Evolutionary conservation across 2,797 vertebrate species (phyloP).

Genomic region (Syndactyla subalaris): DNA sequence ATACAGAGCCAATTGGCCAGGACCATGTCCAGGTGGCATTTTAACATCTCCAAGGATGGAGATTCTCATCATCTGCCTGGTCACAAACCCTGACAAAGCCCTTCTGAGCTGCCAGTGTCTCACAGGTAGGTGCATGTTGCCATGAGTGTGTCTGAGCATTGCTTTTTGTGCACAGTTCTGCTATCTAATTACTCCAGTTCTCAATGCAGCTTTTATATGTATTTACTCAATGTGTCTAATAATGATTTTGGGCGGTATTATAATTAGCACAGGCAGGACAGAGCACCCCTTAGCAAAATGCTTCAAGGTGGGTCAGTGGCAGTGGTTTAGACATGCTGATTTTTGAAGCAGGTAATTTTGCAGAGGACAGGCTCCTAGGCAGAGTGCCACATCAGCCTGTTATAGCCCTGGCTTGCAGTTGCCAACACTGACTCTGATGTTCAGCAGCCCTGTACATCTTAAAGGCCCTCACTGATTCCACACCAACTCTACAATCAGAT

Average conservation of each 20-base stretch:
- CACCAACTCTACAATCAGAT: background rate
- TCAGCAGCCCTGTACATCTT: background rate
- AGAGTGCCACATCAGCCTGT: background rate
- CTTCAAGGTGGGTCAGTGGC: background rate
- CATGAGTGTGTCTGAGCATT: background rate
- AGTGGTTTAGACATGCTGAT: background rate
- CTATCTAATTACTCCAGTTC: background rate
- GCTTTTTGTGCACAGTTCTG: background rate
- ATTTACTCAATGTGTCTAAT: background rate
- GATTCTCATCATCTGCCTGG: background rate
- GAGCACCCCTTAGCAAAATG: background rate
- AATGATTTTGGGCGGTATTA: background rate
- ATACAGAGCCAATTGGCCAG: background rate
- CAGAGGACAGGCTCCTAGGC: background rate
- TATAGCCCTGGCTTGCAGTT: background rate
- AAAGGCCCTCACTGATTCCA: background rate
- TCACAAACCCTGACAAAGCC: background rate
- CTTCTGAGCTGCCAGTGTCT: background rate
- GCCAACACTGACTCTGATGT: background rate
- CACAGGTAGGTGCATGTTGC: rapidly evolving
- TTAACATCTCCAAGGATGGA: background rate
- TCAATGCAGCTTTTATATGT: background rate
- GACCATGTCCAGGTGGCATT: background rate
- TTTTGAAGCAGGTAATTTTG: background rate
- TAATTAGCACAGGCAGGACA: background rate